Evolutionary conservation across 2,888 invertebrate genomes (phyloP).

Genomic region (Leptopilina syphax): DNA sequence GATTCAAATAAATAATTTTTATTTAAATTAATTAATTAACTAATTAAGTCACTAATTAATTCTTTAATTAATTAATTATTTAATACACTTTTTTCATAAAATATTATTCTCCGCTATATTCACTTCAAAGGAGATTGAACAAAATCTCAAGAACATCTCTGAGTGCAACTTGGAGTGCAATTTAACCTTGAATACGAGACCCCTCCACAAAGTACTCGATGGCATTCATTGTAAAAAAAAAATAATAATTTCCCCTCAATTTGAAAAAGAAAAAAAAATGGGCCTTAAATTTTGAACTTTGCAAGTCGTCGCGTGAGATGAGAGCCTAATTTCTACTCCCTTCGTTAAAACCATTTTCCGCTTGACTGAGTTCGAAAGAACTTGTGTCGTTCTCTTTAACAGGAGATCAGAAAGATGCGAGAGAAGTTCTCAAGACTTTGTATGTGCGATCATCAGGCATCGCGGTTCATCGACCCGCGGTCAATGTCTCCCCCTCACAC

Average conservation of each 20-base stretch:
- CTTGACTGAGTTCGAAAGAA: slow-evolving; percentile 74
- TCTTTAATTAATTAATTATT: no score
- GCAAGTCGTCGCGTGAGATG: slow-evolving; percentile 55
- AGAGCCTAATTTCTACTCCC: slow-evolving; percentile 70
- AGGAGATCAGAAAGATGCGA: slow-evolving; percentile 63
- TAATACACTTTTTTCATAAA: no score
- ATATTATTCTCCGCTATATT: neutral
- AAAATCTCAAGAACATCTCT: neutral
- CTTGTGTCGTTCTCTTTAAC: slow-evolving; percentile 66
- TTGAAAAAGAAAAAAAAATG: slow-evolving; percentile 46
- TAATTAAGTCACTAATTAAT: no score
- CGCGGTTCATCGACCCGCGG: slow-evolving; percentile 10
- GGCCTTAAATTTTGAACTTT: slow-evolving; percentile 57
- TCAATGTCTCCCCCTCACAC: neutral
- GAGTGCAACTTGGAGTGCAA: slow-evolving; percentile 17
- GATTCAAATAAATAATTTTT: no score
- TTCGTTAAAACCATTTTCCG: slow-evolving; percentile 73
- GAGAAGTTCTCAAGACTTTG: slow-evolving; percentile 47
- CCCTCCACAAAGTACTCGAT: slow-evolving; percentile 12
- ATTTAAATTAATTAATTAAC: no score
- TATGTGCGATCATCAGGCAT: slow-evolving; percentile 38
- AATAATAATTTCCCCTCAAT: neutral
- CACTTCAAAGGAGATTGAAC: neutral
- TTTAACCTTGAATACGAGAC: slow-evolving; percentile 29
- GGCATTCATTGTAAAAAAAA: neutral